Percentiles rank a stretch among this genome's conserved stretches.
Evolutionary conservation across 2,797 vertebrate genomes (phyloP).

Genomic region (Centroberyx gerrardi): DNA sequence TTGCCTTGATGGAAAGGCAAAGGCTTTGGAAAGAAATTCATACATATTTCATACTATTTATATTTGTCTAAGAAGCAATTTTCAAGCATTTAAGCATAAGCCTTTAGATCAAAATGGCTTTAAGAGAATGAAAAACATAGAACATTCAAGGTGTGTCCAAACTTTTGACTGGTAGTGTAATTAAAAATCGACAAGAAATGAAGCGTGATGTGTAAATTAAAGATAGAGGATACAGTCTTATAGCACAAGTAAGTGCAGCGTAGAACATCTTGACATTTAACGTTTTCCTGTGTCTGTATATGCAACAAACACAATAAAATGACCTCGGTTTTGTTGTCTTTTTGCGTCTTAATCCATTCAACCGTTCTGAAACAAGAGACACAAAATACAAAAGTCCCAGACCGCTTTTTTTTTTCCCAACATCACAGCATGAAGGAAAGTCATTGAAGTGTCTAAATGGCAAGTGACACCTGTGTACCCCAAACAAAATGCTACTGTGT

Average conservation of each 20-base stretch:
- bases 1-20: too few relatives aligned
- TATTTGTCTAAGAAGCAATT: too few relatives aligned
- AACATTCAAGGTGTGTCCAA: too few relatives aligned
- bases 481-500: slow-evolving; percentile 79
- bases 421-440: slow-evolving; percentile 64
- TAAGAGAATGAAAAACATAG: too few relatives aligned
- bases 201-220: background rate
- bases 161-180: too few relatives aligned
- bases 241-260: background rate
- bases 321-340: slow-evolving; percentile 36
- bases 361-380: slow-evolving; percentile 55
- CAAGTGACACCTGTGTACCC: slow-evolving; percentile 68
- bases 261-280: slow-evolving; percentile 3
- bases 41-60: too few relatives aligned
- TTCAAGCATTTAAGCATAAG: too few relatives aligned
- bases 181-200: too few relatives aligned
- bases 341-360: background rate
- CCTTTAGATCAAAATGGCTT: too few relatives aligned
- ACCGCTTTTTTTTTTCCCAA: slow-evolving; percentile 31
- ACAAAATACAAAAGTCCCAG: slow-evolving; percentile 40
- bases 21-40: too few relatives aligned
- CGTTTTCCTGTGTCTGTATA: slow-evolving; percentile 16
- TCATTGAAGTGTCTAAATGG: slow-evolving; percentile 59
- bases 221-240: too few relatives aligned
- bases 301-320: slow-evolving; percentile 47